Evolutionary conservation across 2,797 vertebrate species (phyloP).

Genomic region (Microtus obscurus): DNA sequence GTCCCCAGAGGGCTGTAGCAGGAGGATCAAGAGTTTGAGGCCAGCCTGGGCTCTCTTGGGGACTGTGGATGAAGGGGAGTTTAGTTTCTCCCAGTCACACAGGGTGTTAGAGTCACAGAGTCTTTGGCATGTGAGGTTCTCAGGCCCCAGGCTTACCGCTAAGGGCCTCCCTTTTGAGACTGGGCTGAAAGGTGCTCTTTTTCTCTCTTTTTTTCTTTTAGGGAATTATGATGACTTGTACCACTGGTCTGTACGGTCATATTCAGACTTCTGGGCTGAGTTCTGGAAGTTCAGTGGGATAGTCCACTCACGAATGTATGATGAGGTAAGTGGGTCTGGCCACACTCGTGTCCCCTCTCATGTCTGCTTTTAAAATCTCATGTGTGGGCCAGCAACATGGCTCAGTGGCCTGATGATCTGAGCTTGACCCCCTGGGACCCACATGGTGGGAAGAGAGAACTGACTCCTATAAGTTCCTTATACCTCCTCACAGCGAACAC

Average conservation of each 20-base stretch:
- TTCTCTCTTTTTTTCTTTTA: slow-evolving; percentile 82
- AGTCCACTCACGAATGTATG: slow-evolving; percentile 91
- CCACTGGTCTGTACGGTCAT: slow-evolving; percentile 95
- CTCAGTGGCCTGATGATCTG: background rate
- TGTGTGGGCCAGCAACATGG: background rate
- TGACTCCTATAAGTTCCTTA: background rate
- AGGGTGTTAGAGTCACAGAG: background rate
- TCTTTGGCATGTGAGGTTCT: background rate
- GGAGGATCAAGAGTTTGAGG: background rate
- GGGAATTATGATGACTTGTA: slow-evolving; percentile 95
- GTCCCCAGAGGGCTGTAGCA: background rate
- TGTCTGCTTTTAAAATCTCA: background rate
- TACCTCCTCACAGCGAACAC: background rate
- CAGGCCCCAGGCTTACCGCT: background rate
- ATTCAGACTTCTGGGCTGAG: slow-evolving; percentile 95
- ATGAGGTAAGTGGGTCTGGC: slow-evolving; percentile 90
- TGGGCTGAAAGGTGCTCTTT: background rate
- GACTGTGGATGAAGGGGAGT: background rate
- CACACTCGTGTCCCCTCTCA: no score
- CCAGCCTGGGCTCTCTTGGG: background rate
- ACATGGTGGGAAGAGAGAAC: background rate
- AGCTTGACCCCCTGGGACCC: background rate
- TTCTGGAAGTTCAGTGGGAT: slow-evolving; percentile 96
- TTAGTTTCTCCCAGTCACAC: background rate
- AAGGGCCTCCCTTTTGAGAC: background rate